phyloP scores from a whole-genome alignment of 2,888 invertebrate genomes.

The Cecidostiba fungosa region DNA sequence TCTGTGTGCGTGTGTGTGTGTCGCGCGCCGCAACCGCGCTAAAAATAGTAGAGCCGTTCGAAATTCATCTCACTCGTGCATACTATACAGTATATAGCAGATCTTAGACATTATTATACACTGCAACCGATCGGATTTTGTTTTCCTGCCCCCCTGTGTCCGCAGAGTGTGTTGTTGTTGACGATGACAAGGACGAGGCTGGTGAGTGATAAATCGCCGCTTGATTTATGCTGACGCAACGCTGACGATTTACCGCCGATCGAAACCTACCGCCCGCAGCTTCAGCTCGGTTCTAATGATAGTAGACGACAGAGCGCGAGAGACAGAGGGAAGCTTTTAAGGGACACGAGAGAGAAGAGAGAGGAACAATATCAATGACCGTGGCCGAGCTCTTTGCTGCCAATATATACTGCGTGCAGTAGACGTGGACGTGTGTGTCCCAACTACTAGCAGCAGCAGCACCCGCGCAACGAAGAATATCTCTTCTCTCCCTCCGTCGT shows the following conservation, averaged over 20 bases:
- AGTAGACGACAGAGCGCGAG: neutral
- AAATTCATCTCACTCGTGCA: neutral
- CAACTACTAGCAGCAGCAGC: neutral
- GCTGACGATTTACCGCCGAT: neutral
- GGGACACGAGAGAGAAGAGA: neutral
- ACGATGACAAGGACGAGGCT: neutral
- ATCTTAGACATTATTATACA: neutral
- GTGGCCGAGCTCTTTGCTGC: conserved; percentile 22
- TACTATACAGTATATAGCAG: too few species aligned
- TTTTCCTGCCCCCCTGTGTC: neutral
- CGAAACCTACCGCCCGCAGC: too few species aligned
- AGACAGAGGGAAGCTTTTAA: neutral
- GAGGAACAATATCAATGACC: conserved; percentile 27
- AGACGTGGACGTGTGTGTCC: too few species aligned
- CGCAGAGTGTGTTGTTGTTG: neutral
- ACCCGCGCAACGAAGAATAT: too few species aligned
- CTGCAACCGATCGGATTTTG: neutral
- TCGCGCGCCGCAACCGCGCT: neutral
- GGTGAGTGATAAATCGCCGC: neutral
- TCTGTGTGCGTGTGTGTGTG: too few species aligned
- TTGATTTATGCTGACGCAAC: conserved; percentile 36
- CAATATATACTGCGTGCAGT: too few species aligned
- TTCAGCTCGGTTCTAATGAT: neutral
- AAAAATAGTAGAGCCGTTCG: neutral
- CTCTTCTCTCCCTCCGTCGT: neutral